Evolutionary conservation across 2,113 vertebrate genomes (phyloP), one percentile per base, ranked within the genome.

Genomic region (Brachyistius frenatus): DNA sequence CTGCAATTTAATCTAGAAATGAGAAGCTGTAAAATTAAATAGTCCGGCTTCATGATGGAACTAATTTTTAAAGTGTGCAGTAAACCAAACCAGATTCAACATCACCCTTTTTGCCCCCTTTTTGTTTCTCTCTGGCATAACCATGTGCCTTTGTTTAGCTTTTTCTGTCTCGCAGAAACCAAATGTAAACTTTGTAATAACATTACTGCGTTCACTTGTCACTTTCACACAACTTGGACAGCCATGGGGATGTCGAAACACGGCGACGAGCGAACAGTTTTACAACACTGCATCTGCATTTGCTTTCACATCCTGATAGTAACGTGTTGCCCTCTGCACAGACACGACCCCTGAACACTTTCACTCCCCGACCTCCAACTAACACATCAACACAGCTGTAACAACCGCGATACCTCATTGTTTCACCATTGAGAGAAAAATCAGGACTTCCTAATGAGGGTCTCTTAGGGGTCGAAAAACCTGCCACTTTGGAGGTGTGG

Each of bases 1-100:
- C 74, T 76, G 66, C 83, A 87, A 86, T 94, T 87, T 62, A 73
- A 88, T 86, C 64, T 70, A 88, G 63, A 81, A 88, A 89, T 84
- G 88, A 89, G 63, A 92, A 88, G 73, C 86, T 66, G 76, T 93
- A 84, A 91, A 92, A 84, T 87, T 57, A 76, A 61, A 57, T 69
- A 76, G 70, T 83, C 78, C 78, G 81, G 76, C 76, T 92, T 90
- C 85, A 81, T 78, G 86, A 91, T 91, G 87, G 81, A 89, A 86
- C 87, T 81, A 88, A 91, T 92, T 92, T 92, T 86, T 78, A 39
- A 91, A 90, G 84, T 87, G 87, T 80, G 70, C 74, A 76, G 53
- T 88, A 91, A 93, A 93, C 89, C 74, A 85, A 91, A 89, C 85
- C 88, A 90, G 86, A 92, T 81, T 89, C 69, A 86, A 75, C 73